Base-by-base conservation (phyloP, 1,140 invertebrate genomes). In the Formica selysi region DNA sequence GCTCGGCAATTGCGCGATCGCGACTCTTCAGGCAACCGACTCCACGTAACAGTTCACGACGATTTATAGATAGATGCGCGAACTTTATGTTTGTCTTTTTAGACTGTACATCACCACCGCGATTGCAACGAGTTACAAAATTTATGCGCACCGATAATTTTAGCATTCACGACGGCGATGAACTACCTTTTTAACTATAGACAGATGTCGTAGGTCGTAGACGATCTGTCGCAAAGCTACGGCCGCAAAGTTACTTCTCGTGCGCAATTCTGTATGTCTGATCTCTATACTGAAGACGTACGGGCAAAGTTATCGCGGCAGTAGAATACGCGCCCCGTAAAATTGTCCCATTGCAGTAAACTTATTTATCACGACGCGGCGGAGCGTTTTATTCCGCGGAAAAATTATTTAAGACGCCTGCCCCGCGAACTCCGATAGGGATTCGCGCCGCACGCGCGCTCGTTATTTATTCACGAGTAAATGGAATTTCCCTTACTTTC, bases 391-490 rank as follows among this genome's bases (percentile, higher is more conserved):
- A 81, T 86, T 61, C 73, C 78, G 65, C 11, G 73, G 54, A 73
- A 51, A 51, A 86, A 76, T 89, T 88, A 89, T 81, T 89, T 86
- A 86, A 83, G 54, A 74, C 84, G 62, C 62, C 38, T 41, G 57
- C 36, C 78, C 71, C 70, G 70, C 10, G 48, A 59, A 51, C 51
- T 32, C 65, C 76, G 54, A 68, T 80, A 57, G 44, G 71, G 86
- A 89, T 86, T 89, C 88, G 67, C 36, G 84, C 71, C 76, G 88
- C 76, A 83, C 65, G 86, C 87, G 76, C 85, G 87, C 57, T n/a
- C 78, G 78, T 89, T 89, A 89, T 89, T 89, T 89, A 89, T 86
- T 89, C 71, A 76, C 88, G 84, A 83, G 78, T 88, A 86, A 89
- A 89, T 89, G 78, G 87, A 83, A 89, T 89, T 89, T 89, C 59